phyloP scores from a whole-genome alignment of 1,140 invertebrate species.

The Brachionus calyciflorus region DNA sequence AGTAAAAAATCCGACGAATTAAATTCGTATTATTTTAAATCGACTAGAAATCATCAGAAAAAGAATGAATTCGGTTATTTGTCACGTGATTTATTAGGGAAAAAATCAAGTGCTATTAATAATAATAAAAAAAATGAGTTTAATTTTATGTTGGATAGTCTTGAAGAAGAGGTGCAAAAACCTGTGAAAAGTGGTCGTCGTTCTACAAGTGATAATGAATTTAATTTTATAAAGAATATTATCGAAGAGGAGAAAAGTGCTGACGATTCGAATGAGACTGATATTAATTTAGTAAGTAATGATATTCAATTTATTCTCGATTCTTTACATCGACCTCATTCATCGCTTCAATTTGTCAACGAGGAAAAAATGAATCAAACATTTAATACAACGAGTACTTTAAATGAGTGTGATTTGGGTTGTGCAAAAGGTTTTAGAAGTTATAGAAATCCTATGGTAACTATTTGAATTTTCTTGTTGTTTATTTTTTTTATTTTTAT shows the following conservation, averaged over 20 bases:
- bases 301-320: not conserved
- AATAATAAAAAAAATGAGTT: not conserved
- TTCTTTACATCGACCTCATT: conserved; percentile 7
- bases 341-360: not conserved
- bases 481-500: too few species aligned
- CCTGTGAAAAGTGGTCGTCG: too few species aligned
- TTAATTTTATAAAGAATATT: conserved; percentile 1
- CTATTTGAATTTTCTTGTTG: too few species aligned
- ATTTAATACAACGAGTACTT: not conserved
- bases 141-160: not conserved
- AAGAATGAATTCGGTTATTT: conserved; percentile 18
- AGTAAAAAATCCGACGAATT: not conserved
- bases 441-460: too few species aligned
- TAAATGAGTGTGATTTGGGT: not conserved
- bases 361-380: not conserved
- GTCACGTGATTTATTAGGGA: not conserved
- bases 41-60: conserved; percentile 11
- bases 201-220: not conserved
- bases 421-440: not conserved
- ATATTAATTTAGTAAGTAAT: not conserved
- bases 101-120: too few species aligned
- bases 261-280: not conserved
- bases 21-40: conserved; percentile 26
- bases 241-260: not conserved
- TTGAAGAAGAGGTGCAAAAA: not conserved